Evolutionary conservation across 2,797 vertebrate genomes (phyloP).

Genomic region (Acridotheres tristis): DNA sequence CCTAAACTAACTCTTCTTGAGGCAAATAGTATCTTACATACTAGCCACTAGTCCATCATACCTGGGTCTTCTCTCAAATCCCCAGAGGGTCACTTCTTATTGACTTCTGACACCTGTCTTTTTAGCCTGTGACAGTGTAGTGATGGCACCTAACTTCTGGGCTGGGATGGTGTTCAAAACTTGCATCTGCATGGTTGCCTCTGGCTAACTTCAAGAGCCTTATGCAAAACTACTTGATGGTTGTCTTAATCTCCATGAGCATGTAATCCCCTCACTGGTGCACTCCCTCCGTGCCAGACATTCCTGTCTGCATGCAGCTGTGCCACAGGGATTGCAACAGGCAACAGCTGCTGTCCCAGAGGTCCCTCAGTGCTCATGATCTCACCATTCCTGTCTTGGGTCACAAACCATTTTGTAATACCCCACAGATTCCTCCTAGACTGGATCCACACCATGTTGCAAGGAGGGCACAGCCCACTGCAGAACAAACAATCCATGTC

Average conservation of each 20-base stretch:
- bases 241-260: conserved; percentile 1
- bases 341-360: conserved; percentile 22
- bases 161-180: neutral
- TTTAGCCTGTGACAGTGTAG: neutral
- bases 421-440: neutral
- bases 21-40: neutral
- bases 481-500: neutral
- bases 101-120: neutral
- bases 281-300: conserved; percentile 29
- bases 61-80: neutral
- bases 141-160: neutral
- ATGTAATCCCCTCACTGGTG: neutral
- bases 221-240: neutral
- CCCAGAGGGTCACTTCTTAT: neutral
- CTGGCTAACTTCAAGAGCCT: conserved; percentile 14
- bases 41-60: neutral
- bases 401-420: neutral
- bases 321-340: conserved; percentile 48
- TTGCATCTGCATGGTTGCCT: neutral
- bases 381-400: neutral
- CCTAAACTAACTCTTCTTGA: neutral
- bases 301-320: conserved; percentile 65
- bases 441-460: neutral
- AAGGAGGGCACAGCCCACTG: neutral
- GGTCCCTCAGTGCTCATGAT: neutral